These are phyloP conservation scores for Catocala sponsa DNA, from an alignment of 2,888 invertebrate genomes.

Conservation along the genomic window DNA sequence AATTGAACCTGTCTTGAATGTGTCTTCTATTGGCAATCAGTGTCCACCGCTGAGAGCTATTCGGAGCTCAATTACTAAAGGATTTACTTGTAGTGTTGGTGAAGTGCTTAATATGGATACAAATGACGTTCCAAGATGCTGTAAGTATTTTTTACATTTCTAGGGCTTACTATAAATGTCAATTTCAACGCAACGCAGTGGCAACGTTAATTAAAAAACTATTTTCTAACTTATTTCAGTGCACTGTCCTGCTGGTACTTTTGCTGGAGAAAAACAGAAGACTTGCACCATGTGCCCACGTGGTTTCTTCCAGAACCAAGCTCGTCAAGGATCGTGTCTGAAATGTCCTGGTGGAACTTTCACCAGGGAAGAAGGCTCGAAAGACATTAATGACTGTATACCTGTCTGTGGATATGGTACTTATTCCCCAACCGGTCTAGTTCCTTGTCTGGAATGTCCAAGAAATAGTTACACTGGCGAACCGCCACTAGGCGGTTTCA, in stretches of 20 bases:
- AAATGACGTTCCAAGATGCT: slow-evolving; percentile 96
- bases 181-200: background rate
- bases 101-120: slow-evolving; percentile 98
- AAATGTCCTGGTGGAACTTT: slow-evolving; percentile 97
- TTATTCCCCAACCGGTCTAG: slow-evolving; percentile 97
- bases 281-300: slow-evolving; percentile 96
- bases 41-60: slow-evolving; percentile 97
- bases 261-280: slow-evolving; percentile 96
- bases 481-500: slow-evolving; percentile 96
- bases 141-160: slow-evolving; percentile 87
- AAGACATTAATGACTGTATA: slow-evolving; percentile 94
- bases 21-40: slow-evolving; percentile 96
- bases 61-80: slow-evolving; percentile 94
- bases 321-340: slow-evolving; percentile 96
- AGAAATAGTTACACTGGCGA: slow-evolving; percentile 96
- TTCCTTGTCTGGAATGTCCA: slow-evolving; percentile 97
- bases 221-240: slow-evolving; percentile 87
- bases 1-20: slow-evolving; percentile 95
- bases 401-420: slow-evolving; percentile 99
- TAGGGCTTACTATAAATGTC: background rate
- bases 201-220: slow-evolving; percentile 4
- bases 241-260: slow-evolving; percentile 99
- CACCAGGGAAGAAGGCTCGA: slow-evolving; percentile 96
- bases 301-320: slow-evolving; percentile 97
- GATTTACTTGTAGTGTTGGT: slow-evolving; percentile 97